phyloP scores from a whole-genome alignment of 1,140 invertebrate genomes.

The Phenacoccus solenopsis region DNA sequence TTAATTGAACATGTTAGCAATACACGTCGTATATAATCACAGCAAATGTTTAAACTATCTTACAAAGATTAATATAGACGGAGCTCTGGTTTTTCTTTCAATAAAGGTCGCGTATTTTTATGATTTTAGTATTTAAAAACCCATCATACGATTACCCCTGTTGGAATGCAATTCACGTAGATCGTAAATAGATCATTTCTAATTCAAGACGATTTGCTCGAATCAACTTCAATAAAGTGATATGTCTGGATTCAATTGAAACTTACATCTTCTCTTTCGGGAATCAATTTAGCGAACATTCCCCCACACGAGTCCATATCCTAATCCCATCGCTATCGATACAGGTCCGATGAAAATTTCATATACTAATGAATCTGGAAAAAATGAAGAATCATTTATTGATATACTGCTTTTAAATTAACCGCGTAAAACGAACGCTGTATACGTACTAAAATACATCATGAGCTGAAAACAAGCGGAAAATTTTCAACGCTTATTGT shows the following conservation, averaged over 20 bases:
- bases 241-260: not conserved
- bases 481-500: not conserved
- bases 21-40: too few species aligned
- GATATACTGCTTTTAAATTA: not conserved
- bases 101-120: too few species aligned
- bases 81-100: too few species aligned
- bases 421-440: not conserved
- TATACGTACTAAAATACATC: not conserved
- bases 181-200: too few species aligned
- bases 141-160: not conserved
- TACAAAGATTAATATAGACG: too few species aligned
- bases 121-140: too few species aligned
- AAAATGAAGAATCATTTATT: slow-evolving; percentile 11
- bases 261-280: slow-evolving; percentile 57
- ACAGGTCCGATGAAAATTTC: slow-evolving; percentile 52
- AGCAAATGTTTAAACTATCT: too few species aligned
- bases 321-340: slow-evolving; percentile 57
- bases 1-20: too few species aligned
- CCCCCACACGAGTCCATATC: slow-evolving; percentile 63
- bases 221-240: not conserved
- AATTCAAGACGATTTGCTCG: too few species aligned
- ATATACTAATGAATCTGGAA: slow-evolving; percentile 29
- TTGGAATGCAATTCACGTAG: too few species aligned
- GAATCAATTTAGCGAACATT: slow-evolving; percentile 53
- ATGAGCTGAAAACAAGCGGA: not conserved